A percentile compares a stretch with the other conserved stretches of the same genome.
These are phyloP conservation scores for Pampus argenteus DNA, from an alignment of 2,797 vertebrate genomes.

Conservation along the genomic window DNA sequence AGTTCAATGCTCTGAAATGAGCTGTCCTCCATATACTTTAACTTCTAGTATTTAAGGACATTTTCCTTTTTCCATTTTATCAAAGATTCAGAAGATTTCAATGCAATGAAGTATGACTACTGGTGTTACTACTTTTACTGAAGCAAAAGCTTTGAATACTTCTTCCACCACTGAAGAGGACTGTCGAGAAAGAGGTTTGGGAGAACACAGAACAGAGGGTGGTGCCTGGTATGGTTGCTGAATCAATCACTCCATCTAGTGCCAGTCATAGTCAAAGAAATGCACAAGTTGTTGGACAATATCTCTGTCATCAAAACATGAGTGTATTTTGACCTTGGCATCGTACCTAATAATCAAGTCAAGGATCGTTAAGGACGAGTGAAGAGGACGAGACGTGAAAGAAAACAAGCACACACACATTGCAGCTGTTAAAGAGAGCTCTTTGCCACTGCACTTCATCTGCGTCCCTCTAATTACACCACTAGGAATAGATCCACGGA, in stretches of 20 bases:
- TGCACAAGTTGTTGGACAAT: constrained; percentile 66
- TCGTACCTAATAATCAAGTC: constrained; percentile 91
- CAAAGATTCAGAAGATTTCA: too few species aligned
- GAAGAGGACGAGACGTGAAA: constrained; percentile 85
- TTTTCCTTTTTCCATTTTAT: too few species aligned
- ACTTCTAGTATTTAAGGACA: background rate
- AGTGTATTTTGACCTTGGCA: constrained; percentile 88
- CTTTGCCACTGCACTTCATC: constrained; percentile 85
- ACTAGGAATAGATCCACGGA: constrained; percentile 84
- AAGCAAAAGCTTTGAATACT: background rate
- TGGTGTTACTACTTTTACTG: too few species aligned
- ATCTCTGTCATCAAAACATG: constrained; percentile 85
- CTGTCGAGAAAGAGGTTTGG: constrained; percentile 56
- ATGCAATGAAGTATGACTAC: too few species aligned
- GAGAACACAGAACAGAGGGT: constrained; percentile 67
- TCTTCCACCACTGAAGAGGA: constrained; percentile 26
- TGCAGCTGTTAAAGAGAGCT: constrained; percentile 87
- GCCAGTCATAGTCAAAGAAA: constrained; percentile 61
- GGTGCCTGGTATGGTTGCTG: constrained; percentile 39
- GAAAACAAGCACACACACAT: constrained; percentile 86
- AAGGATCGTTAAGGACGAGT: constrained; percentile 81
- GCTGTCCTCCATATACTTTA: background rate
- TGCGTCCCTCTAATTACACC: constrained; percentile 85
- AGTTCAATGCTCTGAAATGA: too few species aligned
- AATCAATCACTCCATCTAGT: constrained; percentile 76